Base-by-base conservation (phyloP, 2,888 invertebrate genomes). In the Colostygia pectinataria region DNA sequence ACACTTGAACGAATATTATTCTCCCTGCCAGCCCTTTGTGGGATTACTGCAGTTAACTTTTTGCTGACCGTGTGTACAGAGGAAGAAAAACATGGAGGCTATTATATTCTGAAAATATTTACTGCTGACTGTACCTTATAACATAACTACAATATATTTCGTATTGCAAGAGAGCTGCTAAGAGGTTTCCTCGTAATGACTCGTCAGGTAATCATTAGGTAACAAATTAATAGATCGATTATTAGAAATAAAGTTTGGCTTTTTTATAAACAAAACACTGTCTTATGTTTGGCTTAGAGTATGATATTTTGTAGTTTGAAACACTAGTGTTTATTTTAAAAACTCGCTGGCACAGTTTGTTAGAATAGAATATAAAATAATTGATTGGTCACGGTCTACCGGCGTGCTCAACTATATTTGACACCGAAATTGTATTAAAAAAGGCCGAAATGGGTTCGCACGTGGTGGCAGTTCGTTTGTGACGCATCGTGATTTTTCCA, bases 1-100 rank as follows among this genome's bases (percentile, higher is more conserved):
- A 55, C 53, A 59, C 55, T 55, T 37, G 51, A 27, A 46, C 46
- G 38, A 53, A 55, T 58, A 53, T 43, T 57, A 54, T 49, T 53
- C 52, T 43, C 53, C 45, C 50, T 43, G 41, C 32, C 36, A 46
- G 45, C 54, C 46, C 42, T 53, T 61, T 57, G 53, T 55, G 39
- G 23, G 44, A 33, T 59, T 53, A 51, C 38, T 38, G 41, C 44
- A 45, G 47, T 55, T 52, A 46, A 41, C 43, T 55, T 49, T 56
- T 54, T 47, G 47, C 53, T 55, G 54, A 50, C 28, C 34, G 15
- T 34, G 20, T 32, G 29, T 36, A 34, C 40, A 20, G 34, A 25
- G 28, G 28, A 36, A 32, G 38, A 45, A 48, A 32, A 39, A 55
- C 29, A 42, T 31, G 24, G 27, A 27, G 3, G 29, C n/a, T 47